These are phyloP conservation scores for Octomys mimax DNA, from an alignment of 2,797 vertebrate genomes.

Conservation along the genomic window DNA sequence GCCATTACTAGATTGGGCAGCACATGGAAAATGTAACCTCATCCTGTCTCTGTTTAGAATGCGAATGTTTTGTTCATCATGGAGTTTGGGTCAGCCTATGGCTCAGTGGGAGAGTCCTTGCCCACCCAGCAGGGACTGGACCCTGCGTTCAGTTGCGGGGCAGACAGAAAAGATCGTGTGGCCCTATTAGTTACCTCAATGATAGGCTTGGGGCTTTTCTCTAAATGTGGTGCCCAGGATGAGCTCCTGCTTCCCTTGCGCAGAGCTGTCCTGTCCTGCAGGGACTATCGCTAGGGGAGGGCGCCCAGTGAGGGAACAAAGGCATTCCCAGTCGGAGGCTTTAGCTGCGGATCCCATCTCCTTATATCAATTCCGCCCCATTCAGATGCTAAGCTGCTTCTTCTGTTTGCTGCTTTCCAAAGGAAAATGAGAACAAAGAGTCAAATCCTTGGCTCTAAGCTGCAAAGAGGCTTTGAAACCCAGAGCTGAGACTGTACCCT, in stretches of 20 bases:
- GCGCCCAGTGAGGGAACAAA: too few species aligned
- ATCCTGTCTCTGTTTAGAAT: not conserved
- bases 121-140: not conserved
- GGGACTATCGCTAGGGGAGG: accelerated
- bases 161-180: not conserved
- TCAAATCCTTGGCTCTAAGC: slow-evolving; percentile 67
- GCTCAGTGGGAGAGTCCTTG: not conserved
- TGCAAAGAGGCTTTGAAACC: slow-evolving; percentile 69
- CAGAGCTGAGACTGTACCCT: not conserved
- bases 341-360: not conserved
- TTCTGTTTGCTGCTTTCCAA: not conserved
- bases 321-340: not conserved
- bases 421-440: slow-evolving; percentile 66
- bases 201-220: not conserved
- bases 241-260: not conserved
- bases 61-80: not conserved
- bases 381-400: slow-evolving; percentile 11
- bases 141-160: not conserved
- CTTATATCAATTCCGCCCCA: not conserved
- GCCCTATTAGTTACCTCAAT: not conserved
- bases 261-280: not conserved
- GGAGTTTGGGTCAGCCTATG: not conserved
- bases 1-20: accelerated
- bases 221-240: not conserved
- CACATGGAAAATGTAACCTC: not conserved